Evolutionary conservation across 2,797 vertebrate species (phyloP).

Genomic region (Perdix hodgsoniae): DNA sequence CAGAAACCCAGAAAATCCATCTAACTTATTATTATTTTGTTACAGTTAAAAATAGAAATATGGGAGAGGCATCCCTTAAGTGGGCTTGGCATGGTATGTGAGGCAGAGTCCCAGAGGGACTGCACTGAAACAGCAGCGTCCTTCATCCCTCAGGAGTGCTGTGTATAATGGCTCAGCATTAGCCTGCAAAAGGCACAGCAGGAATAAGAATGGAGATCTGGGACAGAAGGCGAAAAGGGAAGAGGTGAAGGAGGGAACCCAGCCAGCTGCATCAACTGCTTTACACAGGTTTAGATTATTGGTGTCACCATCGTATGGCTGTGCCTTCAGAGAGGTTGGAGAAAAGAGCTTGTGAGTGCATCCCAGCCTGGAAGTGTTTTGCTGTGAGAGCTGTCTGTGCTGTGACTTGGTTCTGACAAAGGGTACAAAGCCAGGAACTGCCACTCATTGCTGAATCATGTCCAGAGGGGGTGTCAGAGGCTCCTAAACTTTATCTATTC

Average conservation of each 20-base stretch:
- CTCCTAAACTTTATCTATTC: neutral
- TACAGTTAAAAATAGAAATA: slow-evolving; percentile 79
- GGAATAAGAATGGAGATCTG: neutral
- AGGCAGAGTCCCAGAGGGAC: slow-evolving; percentile 51
- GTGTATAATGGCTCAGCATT: neutral
- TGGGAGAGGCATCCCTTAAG: slow-evolving; percentile 73
- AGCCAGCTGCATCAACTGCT: neutral
- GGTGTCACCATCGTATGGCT: neutral
- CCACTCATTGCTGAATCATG: neutral
- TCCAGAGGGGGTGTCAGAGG: slow-evolving; percentile 22
- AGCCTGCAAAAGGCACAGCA: neutral
- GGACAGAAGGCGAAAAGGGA: neutral
- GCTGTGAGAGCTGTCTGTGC: neutral
- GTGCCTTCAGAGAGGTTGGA: neutral
- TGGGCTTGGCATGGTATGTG: slow-evolving; percentile 76
- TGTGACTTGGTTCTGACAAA: neutral
- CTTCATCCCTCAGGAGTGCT: slow-evolving; percentile 12
- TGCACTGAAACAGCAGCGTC: neutral
- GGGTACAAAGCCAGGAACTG: fast-evolving
- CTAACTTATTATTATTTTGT: neutral
- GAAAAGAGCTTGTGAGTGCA: neutral
- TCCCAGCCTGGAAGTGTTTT: neutral
- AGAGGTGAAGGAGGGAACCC: neutral
- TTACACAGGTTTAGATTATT: neutral
- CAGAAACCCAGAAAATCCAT: slow-evolving; percentile 52